These are phyloP conservation scores for Corticium candelabrum DNA, from an alignment of 37 sponge, comb jelly and placozoan species.

Conservation along the genomic window DNA sequence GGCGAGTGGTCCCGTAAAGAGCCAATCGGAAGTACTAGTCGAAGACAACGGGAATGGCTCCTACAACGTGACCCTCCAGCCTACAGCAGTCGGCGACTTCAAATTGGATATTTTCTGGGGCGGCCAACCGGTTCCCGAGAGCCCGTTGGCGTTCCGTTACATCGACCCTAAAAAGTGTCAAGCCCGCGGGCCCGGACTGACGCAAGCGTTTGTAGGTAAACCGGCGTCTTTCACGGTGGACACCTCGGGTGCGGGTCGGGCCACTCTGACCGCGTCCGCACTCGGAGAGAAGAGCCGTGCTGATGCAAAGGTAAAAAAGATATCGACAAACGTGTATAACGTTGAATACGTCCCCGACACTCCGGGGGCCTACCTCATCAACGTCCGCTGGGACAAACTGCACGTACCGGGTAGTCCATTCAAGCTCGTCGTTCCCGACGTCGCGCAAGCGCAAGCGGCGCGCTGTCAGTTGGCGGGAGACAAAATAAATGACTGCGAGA, in stretches of 20 bases:
- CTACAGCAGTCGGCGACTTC: no score
- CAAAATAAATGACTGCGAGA: neutral
- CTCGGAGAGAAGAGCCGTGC: neutral
- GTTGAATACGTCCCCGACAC: neutral
- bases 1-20: no score
- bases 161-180: neutral
- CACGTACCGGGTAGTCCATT: conserved; percentile 53
- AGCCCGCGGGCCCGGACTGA: neutral
- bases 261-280: neutral
- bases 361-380: conserved; percentile 5
- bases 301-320: neutral
- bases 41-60: no score
- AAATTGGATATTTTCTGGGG: no score
- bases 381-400: neutral
- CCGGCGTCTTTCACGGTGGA: neutral
- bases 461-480: neutral
- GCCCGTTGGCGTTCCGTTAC: no score
- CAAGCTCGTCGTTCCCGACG: neutral
- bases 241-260: neutral
- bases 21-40: no score
- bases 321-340: neutral
- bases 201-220: neutral
- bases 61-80: no score
- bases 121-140: no score
- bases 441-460: neutral